phyloP scores from a whole-genome alignment of 2,113 vertebrate genomes.

The Apodemus sylvaticus region DNA sequence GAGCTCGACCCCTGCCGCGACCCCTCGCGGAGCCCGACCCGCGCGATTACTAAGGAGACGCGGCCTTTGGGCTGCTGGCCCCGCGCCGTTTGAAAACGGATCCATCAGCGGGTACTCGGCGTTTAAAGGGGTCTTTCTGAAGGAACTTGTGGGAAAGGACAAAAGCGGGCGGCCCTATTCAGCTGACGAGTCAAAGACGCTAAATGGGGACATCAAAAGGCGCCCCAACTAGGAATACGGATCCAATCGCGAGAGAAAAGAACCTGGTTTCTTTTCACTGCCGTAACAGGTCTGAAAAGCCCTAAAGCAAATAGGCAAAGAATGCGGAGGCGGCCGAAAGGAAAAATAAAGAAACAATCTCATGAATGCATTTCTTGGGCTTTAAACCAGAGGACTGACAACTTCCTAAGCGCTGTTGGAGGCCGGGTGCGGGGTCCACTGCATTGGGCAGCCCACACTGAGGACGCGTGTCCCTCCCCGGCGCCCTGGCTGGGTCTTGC shows the following conservation, averaged over 20 bases:
- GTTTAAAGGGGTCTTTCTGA: slow-evolving; percentile 85
- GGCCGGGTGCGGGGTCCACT: not conserved
- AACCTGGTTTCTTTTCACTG: slow-evolving; percentile 88
- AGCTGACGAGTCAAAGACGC: slow-evolving; percentile 87
- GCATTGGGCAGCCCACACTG: not conserved
- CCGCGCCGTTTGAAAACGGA: slow-evolving; percentile 88
- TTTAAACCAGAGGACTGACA: slow-evolving; percentile 84
- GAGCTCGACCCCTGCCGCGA: slow-evolving; percentile 81
- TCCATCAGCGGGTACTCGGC: slow-evolving; percentile 87
- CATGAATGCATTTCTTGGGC: slow-evolving; percentile 87
- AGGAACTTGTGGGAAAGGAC: slow-evolving; percentile 86
- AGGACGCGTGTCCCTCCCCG: not conserved
- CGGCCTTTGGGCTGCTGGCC: slow-evolving; percentile 82
- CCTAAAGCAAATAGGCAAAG: slow-evolving; percentile 92
- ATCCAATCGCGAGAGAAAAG: slow-evolving; percentile 90
- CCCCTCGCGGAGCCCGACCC: slow-evolving; percentile 79
- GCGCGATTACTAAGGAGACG: slow-evolving; percentile 88
- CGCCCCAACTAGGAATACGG: slow-evolving; percentile 85
- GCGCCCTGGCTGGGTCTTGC: not conserved
- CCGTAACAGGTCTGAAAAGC: slow-evolving; percentile 87
- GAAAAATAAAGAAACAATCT: slow-evolving; percentile 88
- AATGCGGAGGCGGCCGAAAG: slow-evolving; percentile 86
- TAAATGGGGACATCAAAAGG: slow-evolving; percentile 89
- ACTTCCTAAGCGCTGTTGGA: slow-evolving; percentile 84
- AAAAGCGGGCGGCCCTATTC: slow-evolving; percentile 87